Conservation (phyloP, 2,113 vertebrate species). For the Trachemys scripta region DNA sequence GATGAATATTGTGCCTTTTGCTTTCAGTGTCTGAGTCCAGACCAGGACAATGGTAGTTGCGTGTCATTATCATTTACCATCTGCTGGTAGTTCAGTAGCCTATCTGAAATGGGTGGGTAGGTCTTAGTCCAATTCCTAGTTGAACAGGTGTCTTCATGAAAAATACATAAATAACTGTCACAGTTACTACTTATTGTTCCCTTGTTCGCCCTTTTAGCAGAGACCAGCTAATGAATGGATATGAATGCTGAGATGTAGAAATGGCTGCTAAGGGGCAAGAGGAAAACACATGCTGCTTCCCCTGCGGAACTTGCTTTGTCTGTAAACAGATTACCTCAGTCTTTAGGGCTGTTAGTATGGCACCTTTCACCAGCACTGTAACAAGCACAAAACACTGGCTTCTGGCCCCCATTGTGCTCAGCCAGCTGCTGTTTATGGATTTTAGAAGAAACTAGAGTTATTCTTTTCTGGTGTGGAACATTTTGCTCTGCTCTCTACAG, state of each 20-base stretch:
- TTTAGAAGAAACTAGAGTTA: background rate
- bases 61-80: background rate
- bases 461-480: background rate
- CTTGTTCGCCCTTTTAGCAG: constrained; percentile 1
- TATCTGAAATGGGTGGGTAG: background rate
- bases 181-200: constrained; percentile 9
- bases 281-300: background rate
- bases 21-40: background rate
- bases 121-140: background rate
- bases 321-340: background rate
- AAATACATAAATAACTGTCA: background rate
- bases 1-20: background rate
- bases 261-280: background rate
- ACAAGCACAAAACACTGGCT: background rate
- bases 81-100: background rate
- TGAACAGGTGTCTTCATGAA: constrained; percentile 15
- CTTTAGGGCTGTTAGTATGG: background rate
- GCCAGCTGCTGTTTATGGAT: background rate
- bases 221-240: background rate
- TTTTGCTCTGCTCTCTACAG: background rate
- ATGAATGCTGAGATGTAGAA: background rate
- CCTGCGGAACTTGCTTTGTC: background rate
- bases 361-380: background rate
- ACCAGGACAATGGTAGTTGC: background rate
- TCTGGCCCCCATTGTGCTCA: background rate